phyloP scores from a whole-genome alignment of 2,797 vertebrate genomes.

The Peromyscus nudipes region DNA sequence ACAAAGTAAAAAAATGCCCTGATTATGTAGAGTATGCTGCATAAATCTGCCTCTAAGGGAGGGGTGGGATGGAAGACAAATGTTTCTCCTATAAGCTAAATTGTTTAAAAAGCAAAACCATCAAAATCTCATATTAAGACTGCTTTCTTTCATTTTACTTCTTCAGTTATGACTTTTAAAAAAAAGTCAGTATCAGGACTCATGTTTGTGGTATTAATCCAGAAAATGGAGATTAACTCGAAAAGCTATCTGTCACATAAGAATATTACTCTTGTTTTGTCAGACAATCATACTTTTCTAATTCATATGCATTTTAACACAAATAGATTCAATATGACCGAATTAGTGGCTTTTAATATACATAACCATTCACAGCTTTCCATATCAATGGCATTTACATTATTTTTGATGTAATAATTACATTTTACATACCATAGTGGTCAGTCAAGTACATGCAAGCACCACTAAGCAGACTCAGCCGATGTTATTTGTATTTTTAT shows the following conservation, averaged over 20 bases:
- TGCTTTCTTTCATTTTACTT: slow-evolving; percentile 67
- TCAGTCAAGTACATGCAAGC: neutral
- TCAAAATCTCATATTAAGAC: neutral
- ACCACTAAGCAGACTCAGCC: neutral
- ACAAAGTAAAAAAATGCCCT: slow-evolving; percentile 33
- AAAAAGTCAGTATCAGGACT: neutral
- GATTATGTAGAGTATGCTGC: slow-evolving; percentile 47
- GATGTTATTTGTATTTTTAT: neutral
- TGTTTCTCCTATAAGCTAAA: slow-evolving; percentile 34
- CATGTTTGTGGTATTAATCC: slow-evolving; percentile 16
- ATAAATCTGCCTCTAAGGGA: slow-evolving; percentile 31
- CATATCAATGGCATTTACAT: neutral
- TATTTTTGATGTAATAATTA: slow-evolving; percentile 57
- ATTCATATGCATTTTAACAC: slow-evolving; percentile 31
- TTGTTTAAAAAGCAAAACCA: slow-evolving; percentile 36
- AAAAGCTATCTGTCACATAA: neutral
- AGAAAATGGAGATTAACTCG: neutral
- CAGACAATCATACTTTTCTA: neutral
- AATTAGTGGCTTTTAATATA: neutral
- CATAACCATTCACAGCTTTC: neutral
- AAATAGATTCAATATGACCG: neutral
- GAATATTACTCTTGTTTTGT: slow-evolving; percentile 15
- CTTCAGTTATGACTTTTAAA: neutral
- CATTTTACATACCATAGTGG: neutral
- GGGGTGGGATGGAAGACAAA: neutral